Conservation (phyloP, 2,113 vertebrate species). For the Scopus umbretta region DNA sequence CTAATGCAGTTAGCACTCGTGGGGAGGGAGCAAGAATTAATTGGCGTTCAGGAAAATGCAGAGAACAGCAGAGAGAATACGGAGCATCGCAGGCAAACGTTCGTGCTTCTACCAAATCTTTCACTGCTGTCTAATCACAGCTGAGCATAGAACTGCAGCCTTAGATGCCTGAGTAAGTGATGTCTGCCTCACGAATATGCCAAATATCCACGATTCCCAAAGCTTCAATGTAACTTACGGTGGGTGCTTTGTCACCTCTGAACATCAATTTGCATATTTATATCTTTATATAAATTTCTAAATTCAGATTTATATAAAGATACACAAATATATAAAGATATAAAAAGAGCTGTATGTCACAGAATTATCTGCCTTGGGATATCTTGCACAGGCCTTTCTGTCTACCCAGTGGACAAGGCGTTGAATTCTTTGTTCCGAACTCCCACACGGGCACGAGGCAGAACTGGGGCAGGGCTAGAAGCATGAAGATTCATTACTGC, state of each 20-base stretch:
- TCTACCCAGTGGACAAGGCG: background rate
- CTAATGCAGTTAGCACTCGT: background rate
- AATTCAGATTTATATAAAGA: background rate
- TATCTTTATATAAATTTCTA: background rate
- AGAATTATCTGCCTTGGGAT: background rate
- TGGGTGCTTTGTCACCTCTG: background rate
- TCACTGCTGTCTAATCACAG: background rate
- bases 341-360: background rate
- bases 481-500: background rate
- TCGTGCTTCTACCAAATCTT: background rate
- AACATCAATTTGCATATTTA: background rate
- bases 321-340: background rate
- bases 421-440: background rate
- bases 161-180: background rate
- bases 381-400: background rate
- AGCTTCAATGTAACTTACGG: background rate
- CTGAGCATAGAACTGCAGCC: background rate
- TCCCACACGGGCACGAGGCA: accelerated
- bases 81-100: background rate
- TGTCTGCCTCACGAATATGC: background rate
- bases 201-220: background rate
- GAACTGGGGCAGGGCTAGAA: background rate
- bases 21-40: background rate
- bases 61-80: background rate
- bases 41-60: background rate